These are phyloP conservation scores for Sclerurus mexicanus DNA, from an alignment of 2,113 vertebrate species.

Conservation along the genomic window DNA sequence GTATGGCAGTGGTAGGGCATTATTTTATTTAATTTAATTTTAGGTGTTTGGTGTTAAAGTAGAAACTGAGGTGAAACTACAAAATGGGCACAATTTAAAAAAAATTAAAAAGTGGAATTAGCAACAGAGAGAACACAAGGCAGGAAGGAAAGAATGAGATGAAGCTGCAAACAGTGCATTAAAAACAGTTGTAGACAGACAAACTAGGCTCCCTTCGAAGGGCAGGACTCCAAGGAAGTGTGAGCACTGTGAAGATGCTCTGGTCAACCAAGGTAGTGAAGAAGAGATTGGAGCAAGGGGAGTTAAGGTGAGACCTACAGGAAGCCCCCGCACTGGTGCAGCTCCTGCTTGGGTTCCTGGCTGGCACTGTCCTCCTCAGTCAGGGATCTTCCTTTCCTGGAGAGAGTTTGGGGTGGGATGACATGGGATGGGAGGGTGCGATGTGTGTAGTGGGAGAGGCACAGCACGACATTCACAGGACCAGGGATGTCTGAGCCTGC, in stretches of 20 bases:
- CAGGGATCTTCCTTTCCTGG: neutral
- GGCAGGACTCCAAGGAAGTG: neutral
- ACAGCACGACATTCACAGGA: rapidly evolving
- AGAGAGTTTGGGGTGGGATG: neutral
- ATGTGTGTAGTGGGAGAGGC: neutral
- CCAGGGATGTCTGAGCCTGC: neutral
- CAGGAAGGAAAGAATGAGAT: neutral
- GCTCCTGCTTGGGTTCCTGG: neutral
- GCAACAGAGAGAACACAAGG: neutral
- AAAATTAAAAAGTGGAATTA: neutral
- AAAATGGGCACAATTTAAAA: neutral
- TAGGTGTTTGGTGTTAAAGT: neutral
- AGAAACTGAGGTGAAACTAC: neutral
- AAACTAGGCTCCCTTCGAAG: rapidly evolving
- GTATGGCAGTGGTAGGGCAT: neutral
- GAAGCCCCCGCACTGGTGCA: rapidly evolving
- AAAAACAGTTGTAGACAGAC: neutral
- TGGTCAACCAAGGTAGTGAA: neutral
- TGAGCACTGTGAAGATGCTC: neutral
- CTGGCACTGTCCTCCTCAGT: neutral
- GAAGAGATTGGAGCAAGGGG: neutral
- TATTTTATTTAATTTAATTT: neutral
- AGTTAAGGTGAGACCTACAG: neutral
- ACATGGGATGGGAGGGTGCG: neutral
- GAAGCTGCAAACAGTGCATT: neutral